phyloP scores from a whole-genome alignment of 2,888 invertebrate genomes.

The Nineta flava region DNA sequence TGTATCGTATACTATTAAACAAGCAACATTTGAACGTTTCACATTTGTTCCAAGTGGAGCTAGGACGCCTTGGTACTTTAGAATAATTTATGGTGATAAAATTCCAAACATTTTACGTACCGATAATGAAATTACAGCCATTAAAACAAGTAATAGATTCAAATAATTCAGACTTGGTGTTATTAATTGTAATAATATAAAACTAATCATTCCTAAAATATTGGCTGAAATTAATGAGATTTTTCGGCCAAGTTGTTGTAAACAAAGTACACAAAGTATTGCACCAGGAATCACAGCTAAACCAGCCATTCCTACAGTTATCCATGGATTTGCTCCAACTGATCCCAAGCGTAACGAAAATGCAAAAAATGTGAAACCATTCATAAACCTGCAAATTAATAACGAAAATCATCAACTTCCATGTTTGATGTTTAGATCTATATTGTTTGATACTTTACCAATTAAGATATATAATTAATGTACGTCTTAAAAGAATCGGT shows the following conservation, averaged over 20 bases:
- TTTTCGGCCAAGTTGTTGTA: slow-evolving; percentile 33
- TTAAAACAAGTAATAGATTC: slow-evolving; percentile 37
- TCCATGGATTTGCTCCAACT: slow-evolving; percentile 31
- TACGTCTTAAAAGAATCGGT: slow-evolving; percentile 33
- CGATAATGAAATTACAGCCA: slow-evolving; percentile 48
- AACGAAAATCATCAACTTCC: slow-evolving; percentile 8
- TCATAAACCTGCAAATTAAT: slow-evolving; percentile 32
- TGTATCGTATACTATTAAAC: no score
- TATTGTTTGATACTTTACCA: slow-evolving; percentile 33
- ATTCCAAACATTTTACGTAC: slow-evolving; percentile 27
- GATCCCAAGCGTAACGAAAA: slow-evolving; percentile 41
- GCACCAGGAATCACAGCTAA: slow-evolving; percentile 37
- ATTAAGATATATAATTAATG: slow-evolving; percentile 31
- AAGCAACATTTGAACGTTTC: no score
- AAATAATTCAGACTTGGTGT: slow-evolving; percentile 35
- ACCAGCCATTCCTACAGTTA: slow-evolving; percentile 36
- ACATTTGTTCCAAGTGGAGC: no score
- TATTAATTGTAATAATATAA: slow-evolving; percentile 20
- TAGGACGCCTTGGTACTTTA: no score
- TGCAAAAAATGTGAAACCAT: slow-evolving; percentile 39
- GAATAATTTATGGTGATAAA: no score
- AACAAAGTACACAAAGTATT: slow-evolving; percentile 32
- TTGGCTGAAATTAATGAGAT: slow-evolving; percentile 32
- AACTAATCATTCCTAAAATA: slow-evolving; percentile 31
- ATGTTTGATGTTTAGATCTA: not conserved